These are phyloP conservation scores for Merops nubicus DNA, from an alignment of 2,113 vertebrate species.

Conservation along the genomic window DNA sequence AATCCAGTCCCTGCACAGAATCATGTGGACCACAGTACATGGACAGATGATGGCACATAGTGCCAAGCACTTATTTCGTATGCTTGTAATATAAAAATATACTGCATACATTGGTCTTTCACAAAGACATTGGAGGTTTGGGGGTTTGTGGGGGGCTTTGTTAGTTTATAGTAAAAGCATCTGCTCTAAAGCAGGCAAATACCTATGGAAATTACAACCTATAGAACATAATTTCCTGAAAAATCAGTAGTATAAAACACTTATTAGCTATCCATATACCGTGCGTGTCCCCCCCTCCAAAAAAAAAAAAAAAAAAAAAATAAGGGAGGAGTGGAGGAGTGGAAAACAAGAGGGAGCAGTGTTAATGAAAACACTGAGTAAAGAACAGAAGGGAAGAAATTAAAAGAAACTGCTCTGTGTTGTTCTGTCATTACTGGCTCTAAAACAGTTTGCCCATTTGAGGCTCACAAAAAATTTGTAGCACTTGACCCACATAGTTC, in stretches of 20 bases:
- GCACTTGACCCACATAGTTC: background rate
- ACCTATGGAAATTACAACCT: background rate
- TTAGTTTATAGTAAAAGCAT: background rate
- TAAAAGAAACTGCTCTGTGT: background rate
- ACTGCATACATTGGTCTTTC: background rate
- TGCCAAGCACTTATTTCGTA: background rate
- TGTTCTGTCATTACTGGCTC: background rate
- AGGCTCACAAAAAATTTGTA: background rate
- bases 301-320: background rate
- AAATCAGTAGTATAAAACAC: fast-evolving
- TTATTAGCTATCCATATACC: background rate
- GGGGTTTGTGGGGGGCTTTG: too few relatives aligned
- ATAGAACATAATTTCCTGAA: background rate
- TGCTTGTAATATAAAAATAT: background rate
- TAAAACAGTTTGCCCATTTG: background rate
- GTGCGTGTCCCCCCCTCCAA: too few relatives aligned
- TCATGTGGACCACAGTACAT: background rate
- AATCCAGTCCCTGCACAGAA: background rate
- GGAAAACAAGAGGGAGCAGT: background rate
- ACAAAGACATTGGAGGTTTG: background rate
- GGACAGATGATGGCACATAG: background rate
- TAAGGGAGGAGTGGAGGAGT: background rate
- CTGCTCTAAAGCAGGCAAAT: background rate
- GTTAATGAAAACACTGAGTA: background rate
- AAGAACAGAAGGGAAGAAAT: background rate